phyloP scores from a whole-genome alignment of 1,140 invertebrate genomes.

The Dryas iulia region DNA sequence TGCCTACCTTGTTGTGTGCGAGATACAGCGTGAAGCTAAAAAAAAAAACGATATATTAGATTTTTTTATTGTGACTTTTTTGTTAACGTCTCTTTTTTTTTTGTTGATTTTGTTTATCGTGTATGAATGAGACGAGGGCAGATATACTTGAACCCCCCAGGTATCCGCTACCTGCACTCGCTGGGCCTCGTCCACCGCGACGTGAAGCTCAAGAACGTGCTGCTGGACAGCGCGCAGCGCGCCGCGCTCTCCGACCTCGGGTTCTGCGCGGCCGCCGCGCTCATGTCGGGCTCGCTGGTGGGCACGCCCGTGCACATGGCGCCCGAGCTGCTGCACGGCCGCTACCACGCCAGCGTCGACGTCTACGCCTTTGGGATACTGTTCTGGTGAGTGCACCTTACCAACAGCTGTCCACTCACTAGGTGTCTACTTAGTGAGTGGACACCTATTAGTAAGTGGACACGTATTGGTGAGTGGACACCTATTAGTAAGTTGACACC shows the following conservation, averaged over 20 bases:
- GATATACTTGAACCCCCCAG: too few relatives aligned
- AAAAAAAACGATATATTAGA: too few relatives aligned
- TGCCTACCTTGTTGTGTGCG: too few relatives aligned
- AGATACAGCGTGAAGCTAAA: too few relatives aligned
- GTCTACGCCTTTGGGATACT: slow-evolving; percentile 95
- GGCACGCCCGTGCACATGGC: slow-evolving; percentile 97
- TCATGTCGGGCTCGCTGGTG: slow-evolving; percentile 93
- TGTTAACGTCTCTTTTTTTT: not conserved
- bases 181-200: slow-evolving; percentile 93
- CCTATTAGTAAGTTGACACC: too few relatives aligned
- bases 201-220: slow-evolving; percentile 94
- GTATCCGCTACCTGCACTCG: slow-evolving; percentile 93
- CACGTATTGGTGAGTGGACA: too few relatives aligned
- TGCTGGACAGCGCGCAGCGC: slow-evolving; percentile 87
- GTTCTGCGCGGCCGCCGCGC: slow-evolving; percentile 95
- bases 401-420: too few relatives aligned
- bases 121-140: too few relatives aligned
- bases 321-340: slow-evolving; percentile 90
- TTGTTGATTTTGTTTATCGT: too few relatives aligned
- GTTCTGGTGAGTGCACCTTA: slow-evolving; percentile 91
- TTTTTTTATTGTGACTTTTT: not conserved
- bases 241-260: slow-evolving; percentile 94
- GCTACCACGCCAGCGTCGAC: slow-evolving; percentile 93
- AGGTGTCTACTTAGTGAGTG: too few relatives aligned
- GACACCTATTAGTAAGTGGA: too few relatives aligned